These are phyloP conservation scores for Zoanthus sociatus DNA, from an alignment of 92 coral and sea anemone species.

Conservation along the genomic window DNA sequence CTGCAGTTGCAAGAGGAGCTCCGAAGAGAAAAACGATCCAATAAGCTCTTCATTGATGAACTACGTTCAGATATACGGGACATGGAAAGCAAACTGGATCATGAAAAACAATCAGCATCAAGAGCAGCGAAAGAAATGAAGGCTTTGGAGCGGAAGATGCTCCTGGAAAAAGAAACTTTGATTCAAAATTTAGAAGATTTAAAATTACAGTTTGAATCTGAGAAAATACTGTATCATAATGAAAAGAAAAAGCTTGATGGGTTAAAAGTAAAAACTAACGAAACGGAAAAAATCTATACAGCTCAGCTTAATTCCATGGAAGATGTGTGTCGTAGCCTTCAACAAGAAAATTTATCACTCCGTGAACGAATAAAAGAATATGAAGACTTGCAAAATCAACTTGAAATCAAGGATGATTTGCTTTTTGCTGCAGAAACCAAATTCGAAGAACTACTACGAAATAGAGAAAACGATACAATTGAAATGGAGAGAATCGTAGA, in stretches of 20 bases:
- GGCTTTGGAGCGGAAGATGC: constrained; percentile 47
- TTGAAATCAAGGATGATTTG: constrained; percentile 47
- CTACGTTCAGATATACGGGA: constrained; percentile 61
- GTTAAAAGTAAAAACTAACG: constrained; percentile 37
- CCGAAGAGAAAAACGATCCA: constrained; percentile 60
- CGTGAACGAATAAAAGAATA: constrained; percentile 53
- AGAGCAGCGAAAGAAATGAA: constrained; percentile 50
- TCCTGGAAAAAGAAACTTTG: constrained; percentile 62
- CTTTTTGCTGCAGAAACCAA: constrained; percentile 50
- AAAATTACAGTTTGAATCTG: constrained; percentile 41
- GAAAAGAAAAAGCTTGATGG: constrained; percentile 46
- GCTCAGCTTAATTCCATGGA: constrained; percentile 53
- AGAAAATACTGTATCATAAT: constrained; percentile 23
- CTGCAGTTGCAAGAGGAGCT: constrained; percentile 39
- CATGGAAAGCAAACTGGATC: constrained; percentile 45
- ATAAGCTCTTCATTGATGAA: constrained; percentile 54
- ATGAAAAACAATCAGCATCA: constrained; percentile 52
- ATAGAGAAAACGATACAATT: constrained; percentile 45
- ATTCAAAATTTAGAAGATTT: constrained; percentile 70
- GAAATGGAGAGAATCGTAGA: constrained; percentile 44
- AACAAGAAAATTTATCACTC: constrained; percentile 36
- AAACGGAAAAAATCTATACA: constrained; percentile 37
- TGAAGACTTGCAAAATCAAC: constrained; percentile 54
- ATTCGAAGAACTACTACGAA: constrained; percentile 42
- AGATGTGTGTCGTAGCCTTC: constrained; percentile 36